phyloP scores from a whole-genome alignment of 2,888 invertebrate genomes.

The Stictocephala bisonia region DNA sequence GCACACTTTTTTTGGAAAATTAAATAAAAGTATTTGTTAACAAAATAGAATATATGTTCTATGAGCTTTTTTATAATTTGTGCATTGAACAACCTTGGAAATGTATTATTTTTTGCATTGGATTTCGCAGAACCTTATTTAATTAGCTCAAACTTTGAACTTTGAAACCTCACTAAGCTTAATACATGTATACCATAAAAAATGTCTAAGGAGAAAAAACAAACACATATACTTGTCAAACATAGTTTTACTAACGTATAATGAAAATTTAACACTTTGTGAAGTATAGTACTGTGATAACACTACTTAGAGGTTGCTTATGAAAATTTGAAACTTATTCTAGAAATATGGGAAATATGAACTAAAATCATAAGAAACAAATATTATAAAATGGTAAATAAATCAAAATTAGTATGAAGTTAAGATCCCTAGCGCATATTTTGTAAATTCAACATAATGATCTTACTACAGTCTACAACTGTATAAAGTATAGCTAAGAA shows the following conservation, averaged over 20 bases:
- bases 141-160: background rate
- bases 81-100: background rate
- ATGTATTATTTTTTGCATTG: background rate
- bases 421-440: background rate
- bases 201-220: background rate
- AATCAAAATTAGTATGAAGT: background rate
- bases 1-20: no score
- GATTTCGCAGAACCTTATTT: conserved; percentile 10
- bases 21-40: background rate
- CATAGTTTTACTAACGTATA: background rate
- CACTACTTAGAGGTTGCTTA: background rate
- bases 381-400: background rate
- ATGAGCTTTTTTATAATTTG: background rate
- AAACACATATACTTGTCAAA: background rate
- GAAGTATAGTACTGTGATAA: background rate
- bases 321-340: background rate
- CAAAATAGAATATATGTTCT: background rate
- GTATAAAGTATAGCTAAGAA: background rate
- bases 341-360: background rate
- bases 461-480: background rate
- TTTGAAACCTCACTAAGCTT: background rate
- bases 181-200: background rate
- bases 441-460: background rate
- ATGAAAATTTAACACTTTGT: background rate
- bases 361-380: background rate